A percentile compares a stretch with the other conserved stretches of the same genome.
These are phyloP conservation scores for Trissonchulus latispiculum DNA, from an alignment of 2,888 invertebrate genomes.

Conservation along the genomic window DNA sequence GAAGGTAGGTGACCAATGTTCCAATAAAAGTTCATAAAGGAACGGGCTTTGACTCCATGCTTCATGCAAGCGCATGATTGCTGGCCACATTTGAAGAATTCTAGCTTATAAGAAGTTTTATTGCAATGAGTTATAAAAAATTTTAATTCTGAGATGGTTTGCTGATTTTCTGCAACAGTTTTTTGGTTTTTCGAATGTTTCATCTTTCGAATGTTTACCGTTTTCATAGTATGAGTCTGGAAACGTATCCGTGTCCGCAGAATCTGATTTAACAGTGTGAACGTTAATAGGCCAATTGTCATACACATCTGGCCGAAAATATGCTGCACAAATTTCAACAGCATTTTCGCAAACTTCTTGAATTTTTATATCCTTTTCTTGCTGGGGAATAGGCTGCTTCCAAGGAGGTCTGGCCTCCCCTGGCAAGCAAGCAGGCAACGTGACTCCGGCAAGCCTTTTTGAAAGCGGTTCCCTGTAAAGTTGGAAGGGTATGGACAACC, in stretches of 20 bases:
- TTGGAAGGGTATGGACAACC: no score
- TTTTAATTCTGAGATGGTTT: not conserved
- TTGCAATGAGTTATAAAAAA: not conserved
- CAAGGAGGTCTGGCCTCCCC: not conserved
- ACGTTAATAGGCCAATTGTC: not conserved
- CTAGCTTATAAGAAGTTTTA: not conserved
- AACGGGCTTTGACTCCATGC: not conserved
- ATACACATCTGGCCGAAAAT: not conserved
- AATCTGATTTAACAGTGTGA: not conserved
- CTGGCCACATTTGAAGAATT: not conserved
- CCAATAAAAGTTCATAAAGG: not conserved
- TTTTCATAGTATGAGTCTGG: not conserved
- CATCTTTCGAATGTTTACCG: not conserved
- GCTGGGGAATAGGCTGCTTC: not conserved
- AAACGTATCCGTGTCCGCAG: not conserved
- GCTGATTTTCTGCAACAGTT: not conserved
- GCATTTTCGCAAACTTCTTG: not conserved
- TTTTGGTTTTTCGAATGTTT: not conserved
- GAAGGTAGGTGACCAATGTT: not conserved
- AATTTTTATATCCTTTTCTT: not conserved
- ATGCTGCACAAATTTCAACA: not conserved
- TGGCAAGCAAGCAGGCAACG: not conserved
- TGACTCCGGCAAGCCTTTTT: not conserved
- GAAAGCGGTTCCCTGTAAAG: not conserved
- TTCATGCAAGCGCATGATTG: not conserved